These are phyloP conservation scores for Rhinogobius similis DNA, from an alignment of 2,113 vertebrate genomes.

Conservation along the genomic window DNA sequence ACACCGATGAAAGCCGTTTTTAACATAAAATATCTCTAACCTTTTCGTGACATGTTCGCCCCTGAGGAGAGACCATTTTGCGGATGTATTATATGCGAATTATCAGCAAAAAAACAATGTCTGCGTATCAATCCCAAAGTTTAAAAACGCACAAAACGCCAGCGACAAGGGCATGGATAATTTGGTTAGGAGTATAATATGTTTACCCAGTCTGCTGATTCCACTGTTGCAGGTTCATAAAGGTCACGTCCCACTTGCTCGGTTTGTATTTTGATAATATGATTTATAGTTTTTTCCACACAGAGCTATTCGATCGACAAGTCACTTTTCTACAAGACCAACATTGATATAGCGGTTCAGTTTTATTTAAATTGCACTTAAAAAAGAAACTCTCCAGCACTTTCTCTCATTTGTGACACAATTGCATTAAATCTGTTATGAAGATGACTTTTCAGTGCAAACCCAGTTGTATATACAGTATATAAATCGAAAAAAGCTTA, in stretches of 20 bases:
- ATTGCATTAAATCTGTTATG: neutral
- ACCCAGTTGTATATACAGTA: neutral
- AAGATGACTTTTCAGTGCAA: neutral
- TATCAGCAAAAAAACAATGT: neutral
- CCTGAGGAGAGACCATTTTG: neutral
- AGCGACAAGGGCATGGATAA: neutral
- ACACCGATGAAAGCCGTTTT: neutral
- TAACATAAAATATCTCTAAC: slow-evolving; percentile 11
- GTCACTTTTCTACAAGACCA: neutral
- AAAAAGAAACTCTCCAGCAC: no score
- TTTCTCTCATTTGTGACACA: no score
- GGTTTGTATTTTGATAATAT: neutral
- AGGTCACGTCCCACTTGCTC: neutral
- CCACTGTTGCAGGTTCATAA: neutral
- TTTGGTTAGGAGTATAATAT: neutral
- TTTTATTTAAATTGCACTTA: no score
- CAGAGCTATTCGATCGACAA: neutral
- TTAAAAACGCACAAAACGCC: neutral
- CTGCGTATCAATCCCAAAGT: neutral
- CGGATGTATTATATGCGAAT: neutral
- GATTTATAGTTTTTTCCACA: neutral
- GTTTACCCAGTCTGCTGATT: slow-evolving; percentile 6
- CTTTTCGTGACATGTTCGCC: neutral
- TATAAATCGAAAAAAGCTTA: neutral
- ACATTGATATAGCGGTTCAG: no score